These are phyloP conservation scores for Brachionus paranguensis DNA, from an alignment of 1,140 invertebrate genomes.

Conservation along the genomic window DNA sequence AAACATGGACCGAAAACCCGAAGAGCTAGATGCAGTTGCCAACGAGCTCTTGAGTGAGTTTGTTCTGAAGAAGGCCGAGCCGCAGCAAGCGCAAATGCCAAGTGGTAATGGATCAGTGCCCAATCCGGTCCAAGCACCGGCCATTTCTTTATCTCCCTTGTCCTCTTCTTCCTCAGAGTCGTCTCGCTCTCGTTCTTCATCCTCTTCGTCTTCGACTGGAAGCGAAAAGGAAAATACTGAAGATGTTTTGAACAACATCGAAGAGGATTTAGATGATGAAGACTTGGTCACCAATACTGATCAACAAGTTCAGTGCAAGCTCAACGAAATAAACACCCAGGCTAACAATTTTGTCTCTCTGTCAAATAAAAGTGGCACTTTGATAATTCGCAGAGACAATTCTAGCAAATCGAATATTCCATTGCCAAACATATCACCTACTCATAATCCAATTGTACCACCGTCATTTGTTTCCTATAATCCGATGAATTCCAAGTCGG, in stretches of 20 bases:
- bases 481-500: constrained; percentile 22
- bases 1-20: constrained; percentile 20
- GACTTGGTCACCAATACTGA: neutral
- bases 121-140: neutral
- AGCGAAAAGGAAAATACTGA: constrained; percentile 28
- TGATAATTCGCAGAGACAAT: neutral
- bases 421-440: neutral
- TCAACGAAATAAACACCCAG: neutral
- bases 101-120: neutral
- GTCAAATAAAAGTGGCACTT: constrained; percentile 18
- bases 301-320: neutral
- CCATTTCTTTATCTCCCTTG: constrained; percentile 22
- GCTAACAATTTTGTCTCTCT: neutral
- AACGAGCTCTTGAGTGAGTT: constrained; percentile 33
- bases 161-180: constrained; percentile 24
- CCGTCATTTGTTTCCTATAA: constrained; percentile 19
- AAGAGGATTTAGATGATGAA: constrained; percentile 13
- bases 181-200: constrained; percentile 15
- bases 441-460: neutral
- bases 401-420: neutral
- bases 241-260: constrained; percentile 5
- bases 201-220: constrained; percentile 10
- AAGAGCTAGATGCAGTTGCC: constrained; percentile 36
- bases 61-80: constrained; percentile 21
- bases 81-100: neutral